These are phyloP conservation scores for Coracias cyanogaster DNA, from an alignment of 2,797 vertebrate genomes.

Conservation along the genomic window DNA sequence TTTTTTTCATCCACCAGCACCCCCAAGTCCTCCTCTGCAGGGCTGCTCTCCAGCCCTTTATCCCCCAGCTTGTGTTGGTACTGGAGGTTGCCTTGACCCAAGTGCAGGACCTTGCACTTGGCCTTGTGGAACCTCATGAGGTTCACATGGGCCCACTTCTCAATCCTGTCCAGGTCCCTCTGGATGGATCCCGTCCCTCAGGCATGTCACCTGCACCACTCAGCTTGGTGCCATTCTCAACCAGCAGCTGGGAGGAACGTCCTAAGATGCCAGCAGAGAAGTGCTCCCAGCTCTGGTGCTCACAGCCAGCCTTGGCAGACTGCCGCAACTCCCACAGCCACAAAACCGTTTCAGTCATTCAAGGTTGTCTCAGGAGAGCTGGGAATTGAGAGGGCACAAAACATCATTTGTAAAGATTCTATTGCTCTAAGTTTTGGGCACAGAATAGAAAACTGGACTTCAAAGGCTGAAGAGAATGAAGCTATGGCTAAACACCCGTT, in stretches of 20 bases:
- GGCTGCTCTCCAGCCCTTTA: neutral
- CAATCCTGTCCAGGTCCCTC: neutral
- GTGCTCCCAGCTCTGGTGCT: neutral
- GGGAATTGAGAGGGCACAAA: neutral
- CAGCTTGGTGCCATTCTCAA: neutral
- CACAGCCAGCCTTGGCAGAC: neutral
- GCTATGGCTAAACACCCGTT: neutral
- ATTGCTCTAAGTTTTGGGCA: neutral
- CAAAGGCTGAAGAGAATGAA: neutral
- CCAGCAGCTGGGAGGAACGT: neutral
- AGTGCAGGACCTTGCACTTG: neutral
- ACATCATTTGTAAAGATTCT: too few species aligned
- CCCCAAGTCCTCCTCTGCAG: neutral
- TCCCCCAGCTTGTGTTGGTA: neutral
- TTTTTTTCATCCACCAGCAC: neutral
- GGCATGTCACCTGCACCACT: neutral
- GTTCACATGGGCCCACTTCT: neutral
- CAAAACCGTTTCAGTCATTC: neutral
- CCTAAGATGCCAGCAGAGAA: neutral
- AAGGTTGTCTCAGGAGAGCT: neutral
- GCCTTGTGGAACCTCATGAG: neutral
- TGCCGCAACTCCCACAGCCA: neutral
- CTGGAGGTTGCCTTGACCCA: neutral
- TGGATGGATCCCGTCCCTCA: neutral
- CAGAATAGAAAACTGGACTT: neutral